Evolutionary conservation across 2,888 invertebrate species (phyloP), one percentile per base, ranked within the genome.

Genomic region (Epiperipatus broadwayi): DNA sequence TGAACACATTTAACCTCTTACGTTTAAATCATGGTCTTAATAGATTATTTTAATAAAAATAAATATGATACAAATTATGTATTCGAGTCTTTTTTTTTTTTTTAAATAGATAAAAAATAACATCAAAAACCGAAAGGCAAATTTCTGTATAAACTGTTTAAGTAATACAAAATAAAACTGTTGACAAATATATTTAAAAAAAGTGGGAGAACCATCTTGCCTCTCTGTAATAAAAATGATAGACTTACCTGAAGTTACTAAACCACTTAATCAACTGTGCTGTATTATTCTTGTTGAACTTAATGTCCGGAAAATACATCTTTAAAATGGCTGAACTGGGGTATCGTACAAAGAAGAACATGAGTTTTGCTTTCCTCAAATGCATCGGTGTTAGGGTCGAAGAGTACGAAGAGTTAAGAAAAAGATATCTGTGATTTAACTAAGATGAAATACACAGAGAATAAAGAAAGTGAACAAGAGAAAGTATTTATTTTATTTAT

Each of bases 211-310:
- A n/a, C n/a, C n/a, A n/a, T n/a, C n/a, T n/a, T n/a, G n/a, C n/a
- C 28, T 30, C 10, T 35, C 22, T 22, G n/a, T 43, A 39, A 40
- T 4, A 41, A 36, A 41, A 37, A n/a, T 25, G 37, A 42, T 37
- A 21, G 25, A 71, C 79, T 76, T 62, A 97, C 97, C 97, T 77
- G 71, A 97, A 97, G 65, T 97, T 99, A 59, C 93, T 93, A 77
- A 99, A 99, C 97, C 97, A 97, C 67, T 97, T 97, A 70, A 97
- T 97, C 62, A 99, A 78, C 70, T 97, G 97, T 57, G 97, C 97
- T 50, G 97, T 97, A 70, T 97, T 97, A 71, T 95, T 95, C 70
- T 97, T 97, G 73, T 97, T 97, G 73, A 97, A 97, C 64, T 89
- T 89, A 68, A 97, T 93, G 69, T 97, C 97, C 29, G 95, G 95